Percentiles rank a stretch among this genome's conserved stretches.
These are phyloP conservation scores for Ptychobarbus kaznakovi DNA, from an alignment of 2,797 vertebrate genomes.

Conservation along the genomic window DNA sequence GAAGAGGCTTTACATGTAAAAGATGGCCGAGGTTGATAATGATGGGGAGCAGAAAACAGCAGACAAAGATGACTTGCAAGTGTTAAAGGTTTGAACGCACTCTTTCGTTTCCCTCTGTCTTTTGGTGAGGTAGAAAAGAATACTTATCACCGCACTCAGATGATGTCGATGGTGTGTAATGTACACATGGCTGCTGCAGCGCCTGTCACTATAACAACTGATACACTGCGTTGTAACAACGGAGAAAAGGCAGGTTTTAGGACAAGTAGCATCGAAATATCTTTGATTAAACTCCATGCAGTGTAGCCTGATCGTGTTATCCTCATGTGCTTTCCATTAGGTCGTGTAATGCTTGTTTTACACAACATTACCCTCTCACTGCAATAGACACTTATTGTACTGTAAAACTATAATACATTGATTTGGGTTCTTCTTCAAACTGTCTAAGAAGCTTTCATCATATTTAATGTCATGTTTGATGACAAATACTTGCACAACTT, in stretches of 20 bases:
- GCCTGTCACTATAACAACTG: constrained; percentile 57
- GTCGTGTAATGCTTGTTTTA: not conserved
- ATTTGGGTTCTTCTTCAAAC: not conserved
- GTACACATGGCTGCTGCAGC: not conserved
- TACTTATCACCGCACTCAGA: not conserved
- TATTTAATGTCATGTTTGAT: not conserved
- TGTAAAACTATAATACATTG: not conserved
- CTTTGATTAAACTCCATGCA: not conserved
- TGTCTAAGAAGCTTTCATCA: not conserved
- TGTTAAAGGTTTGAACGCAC: constrained; percentile 70
- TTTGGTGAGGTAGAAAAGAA: not conserved
- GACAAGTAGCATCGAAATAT: not conserved
- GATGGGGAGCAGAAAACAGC: constrained; percentile 63
- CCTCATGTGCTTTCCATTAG: not conserved
- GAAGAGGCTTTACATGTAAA: constrained; percentile 45
- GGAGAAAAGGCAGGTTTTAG: not conserved
- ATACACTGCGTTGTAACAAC: not conserved
- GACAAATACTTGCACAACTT: not conserved
- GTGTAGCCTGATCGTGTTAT: not conserved
- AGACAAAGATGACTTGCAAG: constrained; percentile 73
- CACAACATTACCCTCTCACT: not conserved
- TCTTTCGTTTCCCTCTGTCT: not conserved
- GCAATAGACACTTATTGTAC: not conserved
- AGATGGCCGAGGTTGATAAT: constrained; percentile 81
- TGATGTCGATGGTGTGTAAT: not conserved